A percentile compares a stretch with the other conserved stretches of the same genome.
phyloP scores from a whole-genome alignment of 2,888 invertebrate genomes.

The Nycteola revayana region DNA sequence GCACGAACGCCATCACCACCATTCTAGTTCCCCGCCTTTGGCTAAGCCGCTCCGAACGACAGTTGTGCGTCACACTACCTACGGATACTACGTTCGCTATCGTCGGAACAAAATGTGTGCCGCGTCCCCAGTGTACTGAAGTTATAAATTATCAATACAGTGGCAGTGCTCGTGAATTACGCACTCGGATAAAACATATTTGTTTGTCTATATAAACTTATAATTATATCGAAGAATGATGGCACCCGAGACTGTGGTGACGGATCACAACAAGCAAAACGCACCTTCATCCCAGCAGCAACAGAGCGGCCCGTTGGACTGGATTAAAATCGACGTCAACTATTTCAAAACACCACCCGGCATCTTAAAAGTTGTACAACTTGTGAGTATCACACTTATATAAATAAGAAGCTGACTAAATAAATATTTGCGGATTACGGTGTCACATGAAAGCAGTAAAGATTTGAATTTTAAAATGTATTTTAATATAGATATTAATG shows the following conservation, averaged over 20 bases:
- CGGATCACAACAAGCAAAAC: constrained; percentile 84
- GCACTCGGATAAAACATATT: constrained; percentile 30
- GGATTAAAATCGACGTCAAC: constrained; percentile 88
- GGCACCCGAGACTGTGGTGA: constrained; percentile 93
- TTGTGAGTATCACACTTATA: constrained; percentile 89
- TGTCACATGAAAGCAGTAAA: no score
- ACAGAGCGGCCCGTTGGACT: constrained; percentile 80
- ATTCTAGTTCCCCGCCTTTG: constrained; percentile 44
- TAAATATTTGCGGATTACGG: no score
- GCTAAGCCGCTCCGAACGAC: constrained; percentile 39
- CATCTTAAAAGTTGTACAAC: constrained; percentile 89
- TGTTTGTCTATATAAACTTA: constrained; percentile 27
- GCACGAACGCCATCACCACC: constrained; percentile 44
- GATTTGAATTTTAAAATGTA: no score
- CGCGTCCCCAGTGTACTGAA: constrained; percentile 63
- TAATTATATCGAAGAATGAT: constrained; percentile 73
- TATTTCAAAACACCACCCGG: constrained; percentile 93
- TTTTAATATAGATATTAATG: no score
- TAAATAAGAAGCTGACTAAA: no score
- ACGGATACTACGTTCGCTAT: constrained; percentile 57
- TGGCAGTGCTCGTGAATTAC: constrained; percentile 63
- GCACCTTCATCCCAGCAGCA: constrained; percentile 75
- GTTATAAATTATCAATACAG: constrained; percentile 45
- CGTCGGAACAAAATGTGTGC: constrained; percentile 58
- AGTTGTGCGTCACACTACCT: constrained; percentile 66